Evolutionary conservation across 2,888 invertebrate species (phyloP), one percentile per base, ranked within the genome.

Genomic region (Ethmia dodecea): DNA sequence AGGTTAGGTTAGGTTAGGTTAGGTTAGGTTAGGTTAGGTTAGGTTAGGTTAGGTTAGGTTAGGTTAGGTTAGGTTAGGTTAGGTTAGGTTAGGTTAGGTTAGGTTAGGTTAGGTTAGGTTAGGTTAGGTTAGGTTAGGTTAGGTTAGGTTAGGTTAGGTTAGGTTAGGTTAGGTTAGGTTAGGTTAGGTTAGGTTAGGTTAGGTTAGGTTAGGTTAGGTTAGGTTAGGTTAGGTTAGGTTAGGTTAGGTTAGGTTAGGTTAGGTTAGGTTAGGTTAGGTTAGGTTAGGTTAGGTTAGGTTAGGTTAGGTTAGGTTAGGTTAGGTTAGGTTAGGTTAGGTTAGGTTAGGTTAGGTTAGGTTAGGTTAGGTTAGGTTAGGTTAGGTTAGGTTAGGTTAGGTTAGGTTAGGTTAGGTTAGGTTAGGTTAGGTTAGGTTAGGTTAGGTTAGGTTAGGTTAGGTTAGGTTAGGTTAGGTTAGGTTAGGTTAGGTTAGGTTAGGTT

Each of bases 401-500:
- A 29, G 29, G 28, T 29, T 24, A 22, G 35, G 29, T 29, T 18
- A 27, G 31, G 31, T 31, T 28, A 32, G 32, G 34, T 33, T 28
- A 35, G 32, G 32, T 26, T 31, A 31, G 31, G 24, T 31, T 31
- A 31, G 31, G 35, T 35, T 41, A 35, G 35, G 41, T 37, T 35
- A 36, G 38, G 35, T 43, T 41, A 45, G 39, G 41, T 42, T 45
- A 40, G 45, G 42, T 42, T 38, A 42, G 41, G 40, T 44, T 41
- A 44, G 44, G 40, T 40, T 43, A 40, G 40, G 44, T 43, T 43
- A 43, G 43, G 43, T 43, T 43, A 43, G 43, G 43, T 43, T 43
- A 40, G 43, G 43, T 43, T 43, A 43, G 43, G 43, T 43, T 43
- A 43, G 43, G 43, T 43, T 43, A 43, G 43, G 42, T 42, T 42